These are phyloP conservation scores for Notiomystis cincta DNA, from an alignment of 2,113 vertebrate species.

Conservation along the genomic window DNA sequence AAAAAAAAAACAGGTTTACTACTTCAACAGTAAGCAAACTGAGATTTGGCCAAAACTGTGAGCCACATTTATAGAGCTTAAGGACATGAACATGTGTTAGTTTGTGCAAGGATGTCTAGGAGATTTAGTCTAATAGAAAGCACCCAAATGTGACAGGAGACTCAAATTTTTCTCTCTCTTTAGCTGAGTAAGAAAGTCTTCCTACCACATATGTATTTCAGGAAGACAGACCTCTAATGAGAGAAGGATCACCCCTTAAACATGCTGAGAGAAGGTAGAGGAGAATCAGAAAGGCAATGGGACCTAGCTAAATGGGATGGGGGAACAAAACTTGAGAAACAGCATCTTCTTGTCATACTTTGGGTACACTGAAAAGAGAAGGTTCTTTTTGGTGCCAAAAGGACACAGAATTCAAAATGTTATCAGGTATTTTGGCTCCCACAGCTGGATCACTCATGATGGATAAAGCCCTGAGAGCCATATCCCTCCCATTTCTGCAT, in stretches of 20 bases:
- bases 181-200: background rate
- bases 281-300: background rate
- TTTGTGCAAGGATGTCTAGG: background rate
- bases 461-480: background rate
- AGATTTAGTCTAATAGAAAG: background rate
- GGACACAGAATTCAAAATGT: background rate
- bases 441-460: background rate
- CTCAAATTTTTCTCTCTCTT: background rate
- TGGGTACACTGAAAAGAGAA: background rate
- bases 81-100: accelerated
- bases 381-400: background rate
- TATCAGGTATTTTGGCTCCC: background rate
- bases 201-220: background rate
- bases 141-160: background rate
- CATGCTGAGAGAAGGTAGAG: background rate
- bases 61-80: background rate
- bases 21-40: background rate
- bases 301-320: background rate
- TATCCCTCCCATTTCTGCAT: background rate
- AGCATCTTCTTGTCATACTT: accelerated
- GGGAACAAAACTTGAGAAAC: background rate
- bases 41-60: background rate
- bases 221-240: background rate
- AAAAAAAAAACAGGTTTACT: background rate
- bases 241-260: background rate